Evolutionary conservation across 2,797 vertebrate genomes (phyloP), one percentile per base, ranked within the genome.

Genomic region (Arremon brunneinucha): DNA sequence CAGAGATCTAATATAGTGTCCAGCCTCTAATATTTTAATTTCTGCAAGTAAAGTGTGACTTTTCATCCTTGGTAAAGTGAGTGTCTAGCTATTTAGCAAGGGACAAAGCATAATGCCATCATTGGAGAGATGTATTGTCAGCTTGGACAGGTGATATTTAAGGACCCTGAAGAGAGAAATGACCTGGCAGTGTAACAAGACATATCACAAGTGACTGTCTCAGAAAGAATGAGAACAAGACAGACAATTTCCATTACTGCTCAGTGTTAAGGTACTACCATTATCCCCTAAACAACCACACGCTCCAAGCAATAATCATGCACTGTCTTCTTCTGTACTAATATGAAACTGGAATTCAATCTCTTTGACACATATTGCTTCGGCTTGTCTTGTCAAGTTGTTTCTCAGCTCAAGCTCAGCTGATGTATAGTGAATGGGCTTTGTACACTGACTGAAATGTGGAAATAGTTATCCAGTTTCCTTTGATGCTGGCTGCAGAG

Each of bases 111-210:
- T 95, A 94, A 94, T 93, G 87, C 76, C 93, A 93, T 96, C 56
- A 35, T 65, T 85, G 70, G 90, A 90, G 94, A 96, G 95, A 91
- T 77, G 82, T 75, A 86, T 90, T 96, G 84, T 93, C 80, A 74
- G 50, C 60, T 93, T 90, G 86, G 97, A 96, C 95, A 97, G 96
- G 97, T 97, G 93, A 92, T 96, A 93, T 97, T 97, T 97, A 95
- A 97, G 80, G 77, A 96, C 83, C 90, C 91, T 91, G 78, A 95
- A 92, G 91, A 96, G 94, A 97, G 95, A 97, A 97, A 96, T 96
- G 90, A 67, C 95, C 96, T 97, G 95, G 85, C 94, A 95, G 44
- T 39, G 43, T 96, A 97, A 97, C 93, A 95, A 96, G 96, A 87
- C 90, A 30, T 76, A 90, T 97, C 95, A 95, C 84, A 91, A 85